Evolutionary conservation across 2,888 invertebrate genomes (phyloP), one percentile per base, ranked within the genome.

Genomic region (Amiota minor): DNA sequence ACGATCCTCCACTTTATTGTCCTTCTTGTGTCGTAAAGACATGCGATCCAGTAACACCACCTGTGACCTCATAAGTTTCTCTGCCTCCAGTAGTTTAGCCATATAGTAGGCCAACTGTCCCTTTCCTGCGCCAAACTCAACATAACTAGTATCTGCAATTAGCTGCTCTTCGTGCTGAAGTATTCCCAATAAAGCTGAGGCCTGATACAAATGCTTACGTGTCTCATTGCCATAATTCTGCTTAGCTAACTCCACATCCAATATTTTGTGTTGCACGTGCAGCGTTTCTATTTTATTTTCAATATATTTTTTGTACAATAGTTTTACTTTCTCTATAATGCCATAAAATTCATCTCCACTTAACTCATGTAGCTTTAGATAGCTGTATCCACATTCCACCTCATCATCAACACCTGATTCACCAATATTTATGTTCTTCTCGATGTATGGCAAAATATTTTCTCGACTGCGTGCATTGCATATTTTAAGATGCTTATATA

Each of bases 101-200:
- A 95, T 89, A 93, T 95, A 96, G 88, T 93, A 96, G 11, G 96
- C 95, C 69, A 97, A 87, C 80, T 94, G 94, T 0, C 96, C 97
- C 92, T 95, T 95, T n/a, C 97, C 97, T 12, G 97, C 97, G 0
- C 97, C 97, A 85, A 97, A 94, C 89, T 97, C 97, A 74, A 97
- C 92, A 81, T 93, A 97, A 89, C 95, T 94, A 0, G 94, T 94
- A 23, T 91, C 87, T 11, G 93, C 90, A 12, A 82, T 85, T 0
- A 95, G 89, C 56, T 96, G 90, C 1, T 92, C 90, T 75, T 92
- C 91, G 0, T 91, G 88, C 72, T 94, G 91, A 61, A 95, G 89
- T 72, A 95, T 92, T 56, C 93, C 94, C 74, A 97, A 89, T 74
- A 97, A 90, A 0, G 95, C 93, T 2, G 96, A 93, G 71, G 93